These are phyloP conservation scores for Clarias laeviceps DNA, from an alignment of 2,797 vertebrate species.

Conservation along the genomic window DNA sequence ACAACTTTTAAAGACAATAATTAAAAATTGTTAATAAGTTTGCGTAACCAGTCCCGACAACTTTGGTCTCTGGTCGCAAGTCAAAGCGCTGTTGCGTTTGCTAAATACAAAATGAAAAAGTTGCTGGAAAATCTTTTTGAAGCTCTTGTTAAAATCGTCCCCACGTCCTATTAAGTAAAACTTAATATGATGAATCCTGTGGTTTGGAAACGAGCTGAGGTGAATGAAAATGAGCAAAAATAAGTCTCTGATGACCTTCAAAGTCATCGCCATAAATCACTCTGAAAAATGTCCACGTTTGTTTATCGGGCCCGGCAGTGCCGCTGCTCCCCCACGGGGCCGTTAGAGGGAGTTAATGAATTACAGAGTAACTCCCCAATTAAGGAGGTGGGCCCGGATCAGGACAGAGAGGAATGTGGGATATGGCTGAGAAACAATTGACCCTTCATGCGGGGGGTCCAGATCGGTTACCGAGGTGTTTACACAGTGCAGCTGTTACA, in stretches of 20 bases:
- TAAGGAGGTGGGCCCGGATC: conserved; percentile 36
- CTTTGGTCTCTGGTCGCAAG: not conserved
- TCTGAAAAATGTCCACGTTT: conserved; percentile 52
- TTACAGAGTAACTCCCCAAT: conserved; percentile 55
- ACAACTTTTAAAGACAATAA: not conserved
- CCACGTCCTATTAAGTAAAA: not conserved
- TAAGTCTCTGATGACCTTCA: conserved; percentile 56
- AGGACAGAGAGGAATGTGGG: conserved; percentile 20
- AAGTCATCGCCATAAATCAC: conserved; percentile 53
- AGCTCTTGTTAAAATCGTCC: not conserved
- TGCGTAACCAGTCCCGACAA: not conserved
- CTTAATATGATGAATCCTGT: not conserved
- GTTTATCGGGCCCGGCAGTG: conserved; percentile 54
- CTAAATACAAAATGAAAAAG: not conserved
- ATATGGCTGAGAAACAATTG: conserved; percentile 35
- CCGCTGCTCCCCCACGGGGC: conserved; percentile 40
- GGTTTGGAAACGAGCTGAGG: conserved; percentile 29
- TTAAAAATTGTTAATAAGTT: too few relatives aligned
- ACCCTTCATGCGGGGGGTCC: not conserved
- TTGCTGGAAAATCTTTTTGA: not conserved
- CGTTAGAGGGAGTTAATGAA: conserved; percentile 52
- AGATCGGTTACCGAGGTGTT: not conserved
- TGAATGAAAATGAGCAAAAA: conserved; percentile 42
- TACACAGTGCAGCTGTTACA: not conserved
- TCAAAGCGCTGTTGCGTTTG: not conserved